These are phyloP conservation scores for Strigops habroptila DNA, from an alignment of 2,113 vertebrate species.

Conservation along the genomic window DNA sequence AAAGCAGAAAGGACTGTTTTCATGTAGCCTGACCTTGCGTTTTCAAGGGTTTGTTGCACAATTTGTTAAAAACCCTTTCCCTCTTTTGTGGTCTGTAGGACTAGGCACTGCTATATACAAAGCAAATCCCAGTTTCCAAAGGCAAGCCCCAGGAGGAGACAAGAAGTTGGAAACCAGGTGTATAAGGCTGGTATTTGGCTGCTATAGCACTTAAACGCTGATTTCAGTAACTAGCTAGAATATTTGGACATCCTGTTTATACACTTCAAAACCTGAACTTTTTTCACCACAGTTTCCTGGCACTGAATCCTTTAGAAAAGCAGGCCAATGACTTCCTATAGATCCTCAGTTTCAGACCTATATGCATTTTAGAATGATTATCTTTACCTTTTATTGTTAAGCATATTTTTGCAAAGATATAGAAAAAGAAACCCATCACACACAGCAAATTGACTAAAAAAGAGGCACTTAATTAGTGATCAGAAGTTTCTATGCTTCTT, in stretches of 20 bases:
- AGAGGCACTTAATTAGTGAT: background rate
- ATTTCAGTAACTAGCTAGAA: background rate
- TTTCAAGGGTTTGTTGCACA: background rate
- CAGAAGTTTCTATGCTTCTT: background rate
- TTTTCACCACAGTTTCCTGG: background rate
- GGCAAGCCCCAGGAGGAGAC: background rate
- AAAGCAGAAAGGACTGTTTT: background rate
- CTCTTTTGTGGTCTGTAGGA: background rate
- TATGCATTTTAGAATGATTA: background rate
- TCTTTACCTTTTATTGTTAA: fast-evolving
- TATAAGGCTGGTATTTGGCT: background rate
- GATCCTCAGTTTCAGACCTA: background rate
- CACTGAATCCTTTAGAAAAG: background rate
- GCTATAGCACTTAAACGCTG: background rate
- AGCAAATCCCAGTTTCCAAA: background rate
- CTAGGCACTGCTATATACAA: background rate
- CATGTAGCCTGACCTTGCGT: background rate
- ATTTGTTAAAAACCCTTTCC: background rate
- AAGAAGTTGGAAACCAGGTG: background rate
- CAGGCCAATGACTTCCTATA: background rate
- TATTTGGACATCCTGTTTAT: background rate
- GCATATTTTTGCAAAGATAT: background rate
- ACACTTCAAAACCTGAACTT: background rate
- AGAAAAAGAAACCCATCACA: background rate
- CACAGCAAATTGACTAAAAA: background rate